Base-by-base conservation (phyloP, 2,888 invertebrate species). In the Lamellibrachia satsuma region DNA sequence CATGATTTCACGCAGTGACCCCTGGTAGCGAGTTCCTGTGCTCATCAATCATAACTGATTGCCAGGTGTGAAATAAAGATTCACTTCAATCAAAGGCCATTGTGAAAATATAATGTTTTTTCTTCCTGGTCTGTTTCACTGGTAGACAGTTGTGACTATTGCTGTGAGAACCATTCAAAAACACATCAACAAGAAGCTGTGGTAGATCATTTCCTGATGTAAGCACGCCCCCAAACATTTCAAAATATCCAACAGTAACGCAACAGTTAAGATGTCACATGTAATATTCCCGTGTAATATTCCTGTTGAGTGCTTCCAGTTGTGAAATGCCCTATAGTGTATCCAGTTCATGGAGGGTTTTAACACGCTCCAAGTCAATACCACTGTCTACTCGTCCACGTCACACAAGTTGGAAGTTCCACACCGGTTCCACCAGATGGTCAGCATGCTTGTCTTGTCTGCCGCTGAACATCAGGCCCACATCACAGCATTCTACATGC, bases 401-500 rank as follows among this genome's bases (percentile, higher is more conserved):
- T 60, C 60, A 60, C 60, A 22, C 2, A 75, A 22, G 75, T 75
- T 75, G 75, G 11, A 2, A 22, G 75, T 75, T 75, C 75, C 75
- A 15, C 75, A 75, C 1, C 22, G n/a, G 6, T 22, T 15, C 22
- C 15, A 75, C 75, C 75, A 6, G 6, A 4, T 22, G 4, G 75
- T 55, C 8, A 9, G 55, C 55, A 9, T 1, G 55, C 55, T 75
- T 75, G 22, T 75, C 22, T n/a, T 22, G 22, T 75, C 22, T 75
- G 22, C 6, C 75, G 22, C 15, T 1, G 6, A 75, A 15, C 75
- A 75, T n/a, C 75, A 22, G 75, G 9, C 22, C 75, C 75, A 22
- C 75, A 75, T 75, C 75, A 75, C 22, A 75, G n/a, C 75, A 75
- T 75, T 75, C 75, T 75, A 75, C 75, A 75, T 75, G 75, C 22